Base-by-base conservation (phyloP, 2,113 vertebrate genomes). In the Heliornis fulica region DNA sequence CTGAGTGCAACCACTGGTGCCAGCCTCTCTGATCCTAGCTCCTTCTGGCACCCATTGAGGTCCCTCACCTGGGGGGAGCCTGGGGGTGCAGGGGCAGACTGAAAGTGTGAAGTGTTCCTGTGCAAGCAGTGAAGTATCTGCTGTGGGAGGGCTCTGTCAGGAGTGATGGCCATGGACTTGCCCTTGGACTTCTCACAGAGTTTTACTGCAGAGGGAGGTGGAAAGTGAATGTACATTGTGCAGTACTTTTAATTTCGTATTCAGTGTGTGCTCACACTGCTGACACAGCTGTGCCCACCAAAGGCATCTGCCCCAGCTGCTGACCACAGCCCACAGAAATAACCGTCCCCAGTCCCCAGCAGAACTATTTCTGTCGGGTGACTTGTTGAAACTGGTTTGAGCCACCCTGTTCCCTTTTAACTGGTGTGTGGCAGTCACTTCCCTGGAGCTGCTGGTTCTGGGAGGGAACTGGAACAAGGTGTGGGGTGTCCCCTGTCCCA, bases 151-250 rank as follows among this genome's bases (percentile, higher is more conserved):
- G 25, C 26, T 81, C 45, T 57, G 34, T 57, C 16, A 31, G 65
- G 46, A 64, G 29, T 43, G 70, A 21, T 12, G 13, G 16, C 48
- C 12, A 3, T 7, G 23, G 63, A 3, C 41, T n/a, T 79, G 5
- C 72, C 26, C 1, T 0, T 28, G 66, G 66, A 5, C 51, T 34
- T 43, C 23, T 50, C 7, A 1, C 0, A 1, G 3, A 43, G 45
- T 5, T 34, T 34, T 89, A 3, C 60, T 66, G 70, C 23, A 45
- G 59, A 36, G 60, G 38, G 40, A 78, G 53, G 23, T 23, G 41
- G 48, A 18, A 63, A 8, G 23, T 29, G 69, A 11, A 14, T 11
- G 11, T 7, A 2, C 26, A 5, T 38, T 28, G 60, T 40, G 16
- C 51, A 13, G 56, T 13, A 4, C 56, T 34, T 63, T 32, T 10